Evolutionary conservation across 1,140 invertebrate species (phyloP).

Genomic region (Myzus persicae): DNA sequence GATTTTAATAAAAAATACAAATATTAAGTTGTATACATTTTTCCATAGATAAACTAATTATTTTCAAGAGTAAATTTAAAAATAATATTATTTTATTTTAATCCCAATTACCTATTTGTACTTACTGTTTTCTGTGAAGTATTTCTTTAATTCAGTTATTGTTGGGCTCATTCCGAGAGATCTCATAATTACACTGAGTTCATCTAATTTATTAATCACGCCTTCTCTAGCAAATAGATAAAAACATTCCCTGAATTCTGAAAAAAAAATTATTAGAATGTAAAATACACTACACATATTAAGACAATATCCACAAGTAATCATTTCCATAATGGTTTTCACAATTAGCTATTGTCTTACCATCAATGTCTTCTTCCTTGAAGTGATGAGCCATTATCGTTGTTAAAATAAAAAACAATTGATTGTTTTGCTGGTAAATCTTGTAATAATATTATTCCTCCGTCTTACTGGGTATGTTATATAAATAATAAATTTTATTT

Average conservation of each 20-base stretch:
- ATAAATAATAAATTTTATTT: neutral
- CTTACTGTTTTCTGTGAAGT: slow-evolving; percentile 80
- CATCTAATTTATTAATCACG: slow-evolving; percentile 85
- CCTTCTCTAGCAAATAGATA: slow-evolving; percentile 89
- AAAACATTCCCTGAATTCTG: slow-evolving; percentile 95
- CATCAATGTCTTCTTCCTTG: slow-evolving; percentile 84
- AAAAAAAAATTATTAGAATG: slow-evolving; percentile 27
- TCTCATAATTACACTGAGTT: slow-evolving; percentile 91
- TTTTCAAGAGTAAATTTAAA: neutral
- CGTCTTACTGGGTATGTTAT: neutral
- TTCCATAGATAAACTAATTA: neutral
- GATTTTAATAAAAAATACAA: neutral
- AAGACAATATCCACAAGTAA: neutral
- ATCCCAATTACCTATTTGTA: slow-evolving; percentile 61
- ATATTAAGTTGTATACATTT: neutral
- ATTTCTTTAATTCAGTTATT: slow-evolving; percentile 85
- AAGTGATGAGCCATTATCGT: slow-evolving; percentile 75
- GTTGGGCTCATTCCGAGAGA: slow-evolving; percentile 93
- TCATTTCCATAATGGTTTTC: neutral
- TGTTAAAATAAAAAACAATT: neutral
- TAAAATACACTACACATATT: slow-evolving; percentile 38
- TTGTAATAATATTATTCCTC: neutral
- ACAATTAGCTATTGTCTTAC: slow-evolving; percentile 66
- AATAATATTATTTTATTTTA: neutral
- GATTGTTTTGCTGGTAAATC: neutral